Percentiles rank a stretch among this genome's conserved stretches.
Evolutionary conservation across 2,797 vertebrate species (phyloP).

Genomic region (Pristis pectinata): DNA sequence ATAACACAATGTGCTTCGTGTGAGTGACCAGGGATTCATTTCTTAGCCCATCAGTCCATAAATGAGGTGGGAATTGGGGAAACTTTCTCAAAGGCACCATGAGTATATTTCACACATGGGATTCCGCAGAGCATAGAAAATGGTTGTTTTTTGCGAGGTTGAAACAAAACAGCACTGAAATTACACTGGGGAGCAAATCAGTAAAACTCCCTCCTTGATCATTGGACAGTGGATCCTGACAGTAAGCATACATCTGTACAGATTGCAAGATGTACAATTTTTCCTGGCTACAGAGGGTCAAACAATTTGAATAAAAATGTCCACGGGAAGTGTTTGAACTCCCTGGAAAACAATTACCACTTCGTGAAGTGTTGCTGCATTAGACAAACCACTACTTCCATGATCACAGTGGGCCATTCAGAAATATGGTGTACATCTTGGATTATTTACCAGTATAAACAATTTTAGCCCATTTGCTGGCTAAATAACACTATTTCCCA

Average conservation of each 20-base stretch:
- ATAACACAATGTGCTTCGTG: no score
- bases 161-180: neutral
- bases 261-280: neutral
- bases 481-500: no score
- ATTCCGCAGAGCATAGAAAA: neutral
- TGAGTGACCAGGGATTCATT: no score
- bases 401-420: neutral
- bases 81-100: neutral
- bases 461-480: neutral
- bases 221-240: neutral
- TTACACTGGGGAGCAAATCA: neutral
- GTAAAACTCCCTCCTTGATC: neutral
- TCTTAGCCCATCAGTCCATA: neutral
- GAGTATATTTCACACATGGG: neutral
- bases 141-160: neutral
- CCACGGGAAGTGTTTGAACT: neutral
- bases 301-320: neutral
- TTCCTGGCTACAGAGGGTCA: neutral
- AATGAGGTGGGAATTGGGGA: neutral
- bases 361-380: neutral
- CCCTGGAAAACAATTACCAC: neutral
- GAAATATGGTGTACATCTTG: neutral
- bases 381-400: neutral
- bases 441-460: neutral
- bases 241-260: neutral